Base-by-base conservation (phyloP, 2,113 vertebrate genomes). In the Sorex fumeus region DNA sequence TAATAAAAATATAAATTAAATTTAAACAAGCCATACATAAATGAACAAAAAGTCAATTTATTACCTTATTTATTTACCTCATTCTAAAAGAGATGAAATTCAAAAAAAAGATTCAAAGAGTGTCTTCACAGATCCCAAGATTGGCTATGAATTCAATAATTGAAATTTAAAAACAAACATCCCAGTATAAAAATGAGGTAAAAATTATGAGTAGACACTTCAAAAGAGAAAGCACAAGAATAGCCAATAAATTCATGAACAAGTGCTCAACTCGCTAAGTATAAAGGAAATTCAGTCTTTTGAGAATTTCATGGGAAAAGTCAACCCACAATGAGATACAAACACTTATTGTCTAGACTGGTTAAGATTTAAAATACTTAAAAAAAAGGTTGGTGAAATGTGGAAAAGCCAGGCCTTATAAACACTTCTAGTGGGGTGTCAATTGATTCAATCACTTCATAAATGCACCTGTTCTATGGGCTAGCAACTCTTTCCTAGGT, bases 201-300 rank as follows among this genome's bases (percentile, higher is more conserved):
- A 76, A 85, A 82, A 5, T 2, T 60, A 72, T 85, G 45, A 80
- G 50, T 0, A 36, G 50, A 47, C 8, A 66, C 8, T 79, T 72
- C 28, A 28, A 36, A 43, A 72, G 70, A 25, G 40, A 81, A 69
- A 27, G 57, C 66, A 66, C 27, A 18, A 23, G 15, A 72, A 43
- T 84, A 28, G 25, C 67, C 11, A 89, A 79, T 19, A 89, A 66
- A 74, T 8, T 86, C n/a, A n/a, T 74, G 53, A 57, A 93, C 69
- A 72, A 64, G 16, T 23, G 11, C 53, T 66, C 87, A 18, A 34
- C 19, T 72, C 4, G 3, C 76, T 77, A 40, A 16, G 36, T 62
- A 15, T 40, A 62, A 53, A 30, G 11, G 36, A 78, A 93, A 64
- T 64, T 21, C 18, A 60, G 21, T 19, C 57, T 21, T 60, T 60